These are phyloP conservation scores for Gila orcuttii DNA, from an alignment of 2,113 vertebrate species.

Conservation along the genomic window DNA sequence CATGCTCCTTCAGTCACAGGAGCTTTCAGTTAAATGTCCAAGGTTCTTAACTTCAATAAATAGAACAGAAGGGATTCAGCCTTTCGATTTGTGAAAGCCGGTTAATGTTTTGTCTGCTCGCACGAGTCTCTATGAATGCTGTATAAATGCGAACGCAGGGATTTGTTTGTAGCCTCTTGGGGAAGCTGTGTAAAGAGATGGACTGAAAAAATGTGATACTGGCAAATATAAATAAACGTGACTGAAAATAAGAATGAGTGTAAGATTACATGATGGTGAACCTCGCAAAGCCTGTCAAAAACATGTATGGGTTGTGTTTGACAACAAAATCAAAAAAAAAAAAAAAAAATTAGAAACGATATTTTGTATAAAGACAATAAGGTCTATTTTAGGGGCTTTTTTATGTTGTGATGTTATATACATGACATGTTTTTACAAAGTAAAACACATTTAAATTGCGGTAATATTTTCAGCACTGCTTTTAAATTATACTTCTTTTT, in stretches of 20 bases:
- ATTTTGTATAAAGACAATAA: not conserved
- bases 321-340: not conserved
- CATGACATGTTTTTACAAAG: not conserved
- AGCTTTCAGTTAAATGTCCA: conserved; percentile 16
- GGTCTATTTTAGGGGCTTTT: not conserved
- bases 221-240: conserved; percentile 1
- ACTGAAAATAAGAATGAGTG: conserved; percentile 7
- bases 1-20: not conserved
- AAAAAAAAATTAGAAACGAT: not conserved
- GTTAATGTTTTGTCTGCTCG: not conserved
- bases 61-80: not conserved
- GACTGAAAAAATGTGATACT: not conserved
- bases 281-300: not conserved
- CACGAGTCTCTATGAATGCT: not conserved
- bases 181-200: conserved; percentile 13
- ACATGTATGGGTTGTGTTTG: not conserved
- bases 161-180: not conserved
- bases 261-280: conserved; percentile 6
- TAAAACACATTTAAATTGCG: not conserved
- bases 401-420: not conserved
- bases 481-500: not conserved
- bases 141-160: not conserved
- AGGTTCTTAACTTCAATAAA: conserved; percentile 14
- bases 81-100: conserved; percentile 16
- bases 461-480: not conserved